Evolutionary conservation across 2,797 vertebrate species (phyloP).

Genomic region (Syndactyla subalaris): DNA sequence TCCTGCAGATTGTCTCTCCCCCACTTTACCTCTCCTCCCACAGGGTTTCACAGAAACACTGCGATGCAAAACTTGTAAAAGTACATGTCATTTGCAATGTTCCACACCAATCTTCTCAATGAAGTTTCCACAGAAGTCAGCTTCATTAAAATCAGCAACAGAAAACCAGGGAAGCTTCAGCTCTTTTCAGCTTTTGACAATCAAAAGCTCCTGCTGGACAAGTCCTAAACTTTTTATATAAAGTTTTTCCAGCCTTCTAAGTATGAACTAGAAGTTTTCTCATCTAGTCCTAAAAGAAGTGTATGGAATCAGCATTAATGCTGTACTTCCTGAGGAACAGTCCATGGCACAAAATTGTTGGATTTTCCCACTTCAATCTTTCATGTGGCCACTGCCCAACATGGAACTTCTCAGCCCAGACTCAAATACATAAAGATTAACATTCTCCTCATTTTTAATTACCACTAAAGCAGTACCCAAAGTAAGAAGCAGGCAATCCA

Average conservation of each 20-base stretch:
- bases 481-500: neutral
- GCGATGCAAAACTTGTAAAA: conserved; percentile 6
- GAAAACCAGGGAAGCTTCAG: neutral
- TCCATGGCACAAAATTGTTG: neutral
- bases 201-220: neutral
- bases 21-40: conserved; percentile 32
- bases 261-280: neutral
- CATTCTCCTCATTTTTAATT: neutral
- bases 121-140: neutral
- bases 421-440: neutral
- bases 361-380: neutral
- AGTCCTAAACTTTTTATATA: neutral
- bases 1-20: conserved; percentile 53
- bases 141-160: neutral
- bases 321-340: neutral
- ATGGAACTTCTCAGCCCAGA: neutral
- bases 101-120: conserved; percentile 16
- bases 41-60: conserved; percentile 9
- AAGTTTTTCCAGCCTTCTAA: neutral
- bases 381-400: neutral
- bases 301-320: too few species aligned
- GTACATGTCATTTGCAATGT: neutral
- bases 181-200: neutral
- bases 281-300: neutral
- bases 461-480: neutral